Evolutionary conservation across 2,113 vertebrate species (phyloP).

Genomic region (Lichenostomus cassidix): DNA sequence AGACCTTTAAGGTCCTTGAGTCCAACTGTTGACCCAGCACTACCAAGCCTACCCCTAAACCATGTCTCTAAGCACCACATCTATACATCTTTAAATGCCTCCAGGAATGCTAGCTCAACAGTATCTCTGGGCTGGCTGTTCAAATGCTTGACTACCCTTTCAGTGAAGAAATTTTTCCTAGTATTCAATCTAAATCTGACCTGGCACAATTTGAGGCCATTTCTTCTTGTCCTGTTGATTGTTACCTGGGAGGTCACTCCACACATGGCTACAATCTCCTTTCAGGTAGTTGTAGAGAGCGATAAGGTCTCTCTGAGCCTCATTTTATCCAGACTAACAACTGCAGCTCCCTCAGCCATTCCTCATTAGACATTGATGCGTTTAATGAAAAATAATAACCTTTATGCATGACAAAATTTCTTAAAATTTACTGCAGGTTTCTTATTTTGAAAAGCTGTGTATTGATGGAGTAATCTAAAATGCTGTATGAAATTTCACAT

Average conservation of each 20-base stretch:
- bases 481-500: background rate
- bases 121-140: too few relatives aligned
- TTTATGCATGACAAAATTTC: background rate
- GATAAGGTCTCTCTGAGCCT: background rate
- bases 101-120: background rate
- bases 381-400: background rate
- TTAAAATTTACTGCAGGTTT: background rate
- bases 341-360: background rate
- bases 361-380: background rate
- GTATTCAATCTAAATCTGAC: background rate
- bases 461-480: background rate
- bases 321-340: background rate
- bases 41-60: background rate
- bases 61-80: too few relatives aligned
- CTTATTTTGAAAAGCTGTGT: background rate
- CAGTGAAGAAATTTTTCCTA: background rate
- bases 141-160: background rate
- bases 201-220: background rate
- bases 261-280: background rate
- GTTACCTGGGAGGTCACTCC: background rate
- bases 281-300: background rate
- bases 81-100: accelerated
- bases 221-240: background rate
- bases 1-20: background rate
- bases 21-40: background rate